Conservation (phyloP, 2,797 vertebrate species). For the Loriculus beryllinus region DNA sequence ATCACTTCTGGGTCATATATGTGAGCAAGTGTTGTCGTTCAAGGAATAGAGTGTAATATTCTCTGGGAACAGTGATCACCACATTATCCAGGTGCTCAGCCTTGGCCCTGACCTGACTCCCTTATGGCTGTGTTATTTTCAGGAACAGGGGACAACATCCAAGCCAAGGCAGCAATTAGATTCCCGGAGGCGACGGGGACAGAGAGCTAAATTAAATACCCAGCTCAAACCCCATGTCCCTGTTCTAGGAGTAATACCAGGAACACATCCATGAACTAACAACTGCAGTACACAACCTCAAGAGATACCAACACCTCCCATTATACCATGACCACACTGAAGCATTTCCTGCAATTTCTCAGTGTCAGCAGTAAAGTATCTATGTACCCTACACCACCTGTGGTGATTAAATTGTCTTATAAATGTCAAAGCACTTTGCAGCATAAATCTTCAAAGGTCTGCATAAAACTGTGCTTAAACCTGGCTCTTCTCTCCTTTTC, state of each 20-base stretch:
- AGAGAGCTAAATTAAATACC: not conserved
- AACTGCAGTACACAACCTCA: not conserved
- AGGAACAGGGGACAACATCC: not conserved
- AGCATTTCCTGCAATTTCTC: constrained; percentile 30
- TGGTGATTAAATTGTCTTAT: not conserved
- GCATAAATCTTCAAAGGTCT: constrained; percentile 4
- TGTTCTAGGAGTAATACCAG: not conserved
- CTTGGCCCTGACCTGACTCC: not conserved
- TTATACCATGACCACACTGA: constrained; percentile 7
- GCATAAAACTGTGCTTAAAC: not conserved
- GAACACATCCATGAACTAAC: not conserved
- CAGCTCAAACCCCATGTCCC: not conserved
- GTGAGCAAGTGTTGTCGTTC: not conserved
- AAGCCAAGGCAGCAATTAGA: not conserved
- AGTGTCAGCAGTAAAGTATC: constrained; percentile 29
- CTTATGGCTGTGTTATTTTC: not conserved
- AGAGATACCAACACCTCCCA: not conserved
- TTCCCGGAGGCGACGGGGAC: not conserved
- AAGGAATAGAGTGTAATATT: not conserved
- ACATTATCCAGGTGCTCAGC: not conserved
- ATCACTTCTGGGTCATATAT: not conserved
- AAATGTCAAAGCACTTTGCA: constrained; percentile 8
- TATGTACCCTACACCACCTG: constrained; percentile 5
- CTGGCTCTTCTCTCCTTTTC: not conserved
- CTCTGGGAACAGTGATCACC: not conserved